Percentiles rank a stretch among this genome's conserved stretches.
phyloP scores from a whole-genome alignment of 2,113 vertebrate genomes.

The Progne subis region DNA sequence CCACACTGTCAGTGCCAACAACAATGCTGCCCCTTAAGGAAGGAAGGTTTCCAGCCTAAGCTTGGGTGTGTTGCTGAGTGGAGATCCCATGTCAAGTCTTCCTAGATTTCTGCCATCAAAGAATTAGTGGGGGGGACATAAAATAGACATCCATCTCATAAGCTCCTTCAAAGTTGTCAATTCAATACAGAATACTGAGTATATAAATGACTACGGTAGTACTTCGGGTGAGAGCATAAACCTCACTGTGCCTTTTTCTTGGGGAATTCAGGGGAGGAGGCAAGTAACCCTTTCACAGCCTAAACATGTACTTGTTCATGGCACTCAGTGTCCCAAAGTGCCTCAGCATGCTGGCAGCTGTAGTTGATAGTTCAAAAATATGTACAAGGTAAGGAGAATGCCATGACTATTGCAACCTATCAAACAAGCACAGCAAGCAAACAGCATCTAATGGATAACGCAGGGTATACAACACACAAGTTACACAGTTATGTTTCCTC shows the following conservation, averaged over 20 bases:
- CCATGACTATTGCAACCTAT: neutral
- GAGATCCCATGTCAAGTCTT: neutral
- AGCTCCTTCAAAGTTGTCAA: neutral
- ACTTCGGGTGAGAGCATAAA: slow-evolving; percentile 34
- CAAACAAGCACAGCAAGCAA: slow-evolving; percentile 46
- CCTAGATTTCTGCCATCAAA: neutral
- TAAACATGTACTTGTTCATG: neutral
- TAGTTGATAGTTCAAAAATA: neutral
- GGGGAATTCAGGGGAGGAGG: neutral
- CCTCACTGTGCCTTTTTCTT: neutral
- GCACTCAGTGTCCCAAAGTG: slow-evolving; percentile 32
- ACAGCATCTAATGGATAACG: neutral
- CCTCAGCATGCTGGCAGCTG: slow-evolving; percentile 17
- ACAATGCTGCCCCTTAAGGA: neutral
- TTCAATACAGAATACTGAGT: slow-evolving; percentile 12
- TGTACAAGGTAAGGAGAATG: slow-evolving; percentile 34
- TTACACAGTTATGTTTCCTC: slow-evolving; percentile 16
- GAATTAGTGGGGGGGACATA: neutral
- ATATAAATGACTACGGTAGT: neutral
- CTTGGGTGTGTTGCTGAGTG: neutral
- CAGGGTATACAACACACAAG: neutral
- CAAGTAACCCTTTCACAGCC: slow-evolving; percentile 3
- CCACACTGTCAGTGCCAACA: neutral
- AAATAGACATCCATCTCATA: neutral
- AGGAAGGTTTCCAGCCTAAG: neutral